Conservation (phyloP, 2,113 vertebrate genomes). For the Xenopus borealis region DNA sequence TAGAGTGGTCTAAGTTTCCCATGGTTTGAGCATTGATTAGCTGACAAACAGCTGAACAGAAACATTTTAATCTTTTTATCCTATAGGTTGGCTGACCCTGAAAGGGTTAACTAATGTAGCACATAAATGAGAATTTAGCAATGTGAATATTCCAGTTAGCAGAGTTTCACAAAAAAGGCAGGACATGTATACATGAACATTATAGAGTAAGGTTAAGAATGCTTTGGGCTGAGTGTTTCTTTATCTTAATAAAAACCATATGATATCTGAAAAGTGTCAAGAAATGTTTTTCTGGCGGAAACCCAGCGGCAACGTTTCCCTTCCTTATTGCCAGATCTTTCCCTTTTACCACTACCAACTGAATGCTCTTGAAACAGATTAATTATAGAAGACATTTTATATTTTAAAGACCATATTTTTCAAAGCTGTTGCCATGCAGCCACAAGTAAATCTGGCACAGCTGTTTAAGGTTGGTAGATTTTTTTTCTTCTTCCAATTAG, state of each 20-base stretch:
- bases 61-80: no score
- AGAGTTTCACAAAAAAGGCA: no score
- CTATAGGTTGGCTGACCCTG: no score
- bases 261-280: constrained; percentile 37
- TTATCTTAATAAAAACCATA: constrained; percentile 32
- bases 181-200: no score
- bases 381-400: constrained; percentile 16
- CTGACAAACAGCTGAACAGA: no score
- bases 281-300: constrained; percentile 32
- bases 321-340: constrained; percentile 24
- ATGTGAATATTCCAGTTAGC: no score
- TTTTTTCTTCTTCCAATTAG: background rate
- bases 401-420: constrained; percentile 32
- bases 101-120: no score
- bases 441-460: background rate
- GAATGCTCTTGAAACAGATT: constrained; percentile 14
- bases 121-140: no score
- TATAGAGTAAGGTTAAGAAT: no score
- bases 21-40: no score
- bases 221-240: constrained; percentile 11
- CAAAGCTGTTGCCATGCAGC: background rate
- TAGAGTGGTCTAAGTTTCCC: no score
- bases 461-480: background rate
- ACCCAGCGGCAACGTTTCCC: constrained; percentile 29
- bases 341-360: constrained; percentile 32